These are phyloP conservation scores for Miniopterus natalensis DNA, from an alignment of 2,113 vertebrate genomes.

Conservation along the genomic window DNA sequence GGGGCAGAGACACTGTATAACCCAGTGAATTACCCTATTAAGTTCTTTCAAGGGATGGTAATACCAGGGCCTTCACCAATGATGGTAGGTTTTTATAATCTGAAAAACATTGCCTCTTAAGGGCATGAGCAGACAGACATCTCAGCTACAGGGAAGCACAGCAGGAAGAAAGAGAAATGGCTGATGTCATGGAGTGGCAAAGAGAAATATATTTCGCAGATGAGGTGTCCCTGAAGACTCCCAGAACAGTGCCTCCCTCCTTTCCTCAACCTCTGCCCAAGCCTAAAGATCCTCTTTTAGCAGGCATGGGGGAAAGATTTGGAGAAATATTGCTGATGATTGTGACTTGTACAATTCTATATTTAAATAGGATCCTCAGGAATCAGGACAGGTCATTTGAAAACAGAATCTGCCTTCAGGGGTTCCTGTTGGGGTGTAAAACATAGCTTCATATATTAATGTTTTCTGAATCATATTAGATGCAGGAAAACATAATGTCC, in stretches of 20 bases:
- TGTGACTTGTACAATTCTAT: background rate
- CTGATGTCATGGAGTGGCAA: background rate
- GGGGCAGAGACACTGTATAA: background rate
- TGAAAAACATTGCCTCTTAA: background rate
- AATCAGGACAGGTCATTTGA: conserved; percentile 2
- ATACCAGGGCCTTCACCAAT: background rate
- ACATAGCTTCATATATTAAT: background rate
- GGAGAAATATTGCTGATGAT: background rate
- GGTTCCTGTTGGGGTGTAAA: background rate
- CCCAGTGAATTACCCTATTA: background rate
- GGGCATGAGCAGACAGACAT: background rate
- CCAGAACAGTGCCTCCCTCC: conserved; percentile 3
- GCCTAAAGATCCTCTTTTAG: background rate
- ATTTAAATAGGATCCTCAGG: background rate
- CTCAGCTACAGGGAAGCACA: conserved; percentile 5
- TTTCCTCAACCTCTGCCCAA: background rate
- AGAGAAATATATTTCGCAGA: conserved; percentile 15
- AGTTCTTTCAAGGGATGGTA: background rate
- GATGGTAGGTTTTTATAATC: conserved; percentile 27
- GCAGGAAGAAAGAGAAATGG: conserved; percentile 47
- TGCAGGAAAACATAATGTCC: background rate
- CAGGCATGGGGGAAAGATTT: background rate
- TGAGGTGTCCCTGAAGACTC: background rate
- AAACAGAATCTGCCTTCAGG: conserved; percentile 16
- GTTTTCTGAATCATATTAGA: conserved; percentile 27